Evolutionary conservation across 2,113 vertebrate genomes (phyloP), one percentile per base, ranked within the genome.

Genomic region (Colaptes auratus): DNA sequence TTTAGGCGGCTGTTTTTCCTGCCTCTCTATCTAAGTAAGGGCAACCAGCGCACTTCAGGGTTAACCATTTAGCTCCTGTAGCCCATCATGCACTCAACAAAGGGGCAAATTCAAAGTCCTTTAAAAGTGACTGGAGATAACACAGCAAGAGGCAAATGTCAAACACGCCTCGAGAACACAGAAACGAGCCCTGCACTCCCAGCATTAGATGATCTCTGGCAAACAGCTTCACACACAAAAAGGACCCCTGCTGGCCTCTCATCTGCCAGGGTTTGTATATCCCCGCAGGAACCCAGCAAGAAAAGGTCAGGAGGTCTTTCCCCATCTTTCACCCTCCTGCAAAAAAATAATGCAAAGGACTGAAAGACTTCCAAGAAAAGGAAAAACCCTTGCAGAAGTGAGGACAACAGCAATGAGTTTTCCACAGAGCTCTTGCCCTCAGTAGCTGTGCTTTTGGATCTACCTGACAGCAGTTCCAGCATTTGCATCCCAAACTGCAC

Each of bases 221-320:
- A 88, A 91, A 90, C 42, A 89, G 58, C 66, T 80, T 87, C 65
- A 82, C 19, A 83, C n/a, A 92, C 73, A 89, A 50, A 87, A 59
- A 86, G 71, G 63, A 95, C 60, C 92, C 97, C 93, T 95, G 94
- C 94, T 95, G 97, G 92, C 88, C 93, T 96, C 63, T 95, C 96
- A 97, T 96, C 96, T 97, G 96, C 76, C 94, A 92, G 30, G 31
- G 50, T 33, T 93, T 85, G 33, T 74, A 73, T 50, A 94, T 87
- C 80, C 90, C 70, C 61, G 56, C 74, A 90, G 71, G 90, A 93
- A 72, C 89, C 75, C 92, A 95, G 89, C 95, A 96, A 10, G 87
- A 75, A 80, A 85, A 63, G 86, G 67, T 93, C 64, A 88, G 59
- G 50, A 95, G 65, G 87, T 90, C 76, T 74, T 59, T 75, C 81